Percentiles rank a stretch among this genome's conserved stretches.
These are phyloP conservation scores for Merops nubicus DNA, from an alignment of 2,113 vertebrate genomes.

Conservation along the genomic window DNA sequence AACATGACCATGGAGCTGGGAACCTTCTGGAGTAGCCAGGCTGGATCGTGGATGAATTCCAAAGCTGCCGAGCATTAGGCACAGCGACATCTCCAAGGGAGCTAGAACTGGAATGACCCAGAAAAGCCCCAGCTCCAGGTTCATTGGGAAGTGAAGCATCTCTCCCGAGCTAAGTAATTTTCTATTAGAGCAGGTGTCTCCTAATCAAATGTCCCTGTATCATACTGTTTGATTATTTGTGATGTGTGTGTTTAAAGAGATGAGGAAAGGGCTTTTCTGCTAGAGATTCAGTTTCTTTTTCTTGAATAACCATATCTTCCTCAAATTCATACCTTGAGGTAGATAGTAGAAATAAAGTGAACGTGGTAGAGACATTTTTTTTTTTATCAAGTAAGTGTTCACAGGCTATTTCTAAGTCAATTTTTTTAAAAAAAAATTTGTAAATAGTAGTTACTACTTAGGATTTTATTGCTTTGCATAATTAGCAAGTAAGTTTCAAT, in stretches of 20 bases:
- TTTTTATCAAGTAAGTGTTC: not conserved
- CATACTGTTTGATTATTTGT: not conserved
- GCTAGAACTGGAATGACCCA: not conserved
- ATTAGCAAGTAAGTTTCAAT: not conserved
- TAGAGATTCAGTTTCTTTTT: not conserved
- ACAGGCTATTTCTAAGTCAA: not conserved
- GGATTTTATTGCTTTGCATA: not conserved
- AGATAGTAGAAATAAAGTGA: not conserved
- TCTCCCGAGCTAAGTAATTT: not conserved
- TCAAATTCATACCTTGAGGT: not conserved
- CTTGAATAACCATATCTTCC: not conserved
- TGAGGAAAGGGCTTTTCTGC: not conserved
- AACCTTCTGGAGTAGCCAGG: constrained; percentile 13
- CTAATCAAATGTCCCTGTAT: not conserved
- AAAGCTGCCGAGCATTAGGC: not conserved
- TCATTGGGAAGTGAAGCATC: not conserved
- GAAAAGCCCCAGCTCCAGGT: not conserved
- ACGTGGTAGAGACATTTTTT: not conserved
- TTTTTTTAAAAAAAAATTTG: not conserved
- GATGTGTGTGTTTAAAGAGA: not conserved
- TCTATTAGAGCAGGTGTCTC: not conserved
- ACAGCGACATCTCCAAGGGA: not conserved
- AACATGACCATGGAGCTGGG: not conserved
- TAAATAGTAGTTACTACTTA: not conserved
- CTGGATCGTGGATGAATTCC: not conserved